Percentiles rank a stretch among this genome's conserved stretches.
Conservation (phyloP, 1,140 invertebrate species). For the Drosophila saltans region DNA sequence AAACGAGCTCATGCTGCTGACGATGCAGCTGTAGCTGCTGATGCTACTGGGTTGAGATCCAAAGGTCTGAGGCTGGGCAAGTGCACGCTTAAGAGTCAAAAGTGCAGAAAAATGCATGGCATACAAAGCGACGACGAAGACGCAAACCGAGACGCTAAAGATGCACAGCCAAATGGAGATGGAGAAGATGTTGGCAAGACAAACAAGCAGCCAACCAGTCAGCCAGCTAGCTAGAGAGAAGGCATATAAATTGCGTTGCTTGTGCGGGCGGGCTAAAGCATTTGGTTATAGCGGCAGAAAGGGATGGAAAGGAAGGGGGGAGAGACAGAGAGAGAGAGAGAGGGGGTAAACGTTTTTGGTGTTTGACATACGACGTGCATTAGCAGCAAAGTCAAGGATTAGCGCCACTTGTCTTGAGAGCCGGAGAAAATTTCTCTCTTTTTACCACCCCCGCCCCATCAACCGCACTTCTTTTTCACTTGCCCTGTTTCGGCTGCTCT, state of each 20-base stretch:
- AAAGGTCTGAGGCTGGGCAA: constrained; percentile 59
- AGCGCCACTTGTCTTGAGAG: constrained; percentile 79
- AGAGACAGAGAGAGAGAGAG: no score
- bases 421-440: constrained; percentile 1
- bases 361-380: constrained; percentile 81
- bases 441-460: background rate
- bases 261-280: constrained; percentile 34
- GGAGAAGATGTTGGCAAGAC: constrained; percentile 66
- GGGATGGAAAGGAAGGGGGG: background rate
- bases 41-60: constrained; percentile 23
- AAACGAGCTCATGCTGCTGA: constrained; percentile 58
- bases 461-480: background rate
- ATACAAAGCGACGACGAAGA: constrained; percentile 54
- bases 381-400: constrained; percentile 81
- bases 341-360: constrained; percentile 76
- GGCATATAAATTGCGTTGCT: constrained; percentile 78
- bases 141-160: background rate
- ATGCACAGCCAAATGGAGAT: constrained; percentile 14
- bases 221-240: constrained; percentile 36
- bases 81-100: constrained; percentile 79
- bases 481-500: no score
- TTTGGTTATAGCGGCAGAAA: background rate
- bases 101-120: constrained; percentile 80
- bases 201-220: constrained; percentile 60
- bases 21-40: constrained; percentile 24